phyloP scores from a whole-genome alignment of 2,797 vertebrate species.

The Alauda arvensis region DNA sequence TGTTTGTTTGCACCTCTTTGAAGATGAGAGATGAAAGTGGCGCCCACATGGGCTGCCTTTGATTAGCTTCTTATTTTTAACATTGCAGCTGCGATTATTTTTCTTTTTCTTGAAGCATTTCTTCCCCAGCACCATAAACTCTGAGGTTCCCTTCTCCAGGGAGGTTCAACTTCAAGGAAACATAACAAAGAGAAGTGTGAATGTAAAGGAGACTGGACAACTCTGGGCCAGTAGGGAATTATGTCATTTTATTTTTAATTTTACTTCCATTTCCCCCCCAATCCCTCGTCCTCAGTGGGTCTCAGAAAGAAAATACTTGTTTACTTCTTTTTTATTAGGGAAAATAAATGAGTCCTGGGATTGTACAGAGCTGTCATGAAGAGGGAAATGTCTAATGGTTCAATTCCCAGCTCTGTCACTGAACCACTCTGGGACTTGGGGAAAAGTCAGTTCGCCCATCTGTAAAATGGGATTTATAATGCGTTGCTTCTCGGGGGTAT shows the following conservation, averaged over 20 bases:
- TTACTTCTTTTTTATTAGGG: constrained; percentile 64
- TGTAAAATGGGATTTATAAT: constrained; percentile 67
- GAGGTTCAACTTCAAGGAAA: constrained; percentile 67
- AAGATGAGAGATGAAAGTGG: constrained; percentile 88
- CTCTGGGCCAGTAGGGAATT: constrained; percentile 30
- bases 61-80: constrained; percentile 93
- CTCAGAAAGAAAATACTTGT: constrained; percentile 55
- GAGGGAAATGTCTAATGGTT: constrained; percentile 52
- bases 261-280: constrained; percentile 60
- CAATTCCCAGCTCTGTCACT: constrained; percentile 63
- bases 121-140: constrained; percentile 54
- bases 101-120: constrained; percentile 60
- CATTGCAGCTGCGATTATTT: constrained; percentile 77
- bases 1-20: constrained; percentile 91
- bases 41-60: constrained; percentile 84
- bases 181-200: constrained; percentile 63
- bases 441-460: constrained; percentile 61
- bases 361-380: constrained; percentile 57
- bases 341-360: constrained; percentile 67
- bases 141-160: constrained; percentile 57
- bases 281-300: constrained; percentile 30
- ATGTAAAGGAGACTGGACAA: constrained; percentile 64
- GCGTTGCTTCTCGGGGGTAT: constrained; percentile 44
- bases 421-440: constrained; percentile 56
- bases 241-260: constrained; percentile 68